Evolutionary conservation across 2,113 vertebrate genomes (phyloP).

Genomic region (Hymenochirus boettgeri): DNA sequence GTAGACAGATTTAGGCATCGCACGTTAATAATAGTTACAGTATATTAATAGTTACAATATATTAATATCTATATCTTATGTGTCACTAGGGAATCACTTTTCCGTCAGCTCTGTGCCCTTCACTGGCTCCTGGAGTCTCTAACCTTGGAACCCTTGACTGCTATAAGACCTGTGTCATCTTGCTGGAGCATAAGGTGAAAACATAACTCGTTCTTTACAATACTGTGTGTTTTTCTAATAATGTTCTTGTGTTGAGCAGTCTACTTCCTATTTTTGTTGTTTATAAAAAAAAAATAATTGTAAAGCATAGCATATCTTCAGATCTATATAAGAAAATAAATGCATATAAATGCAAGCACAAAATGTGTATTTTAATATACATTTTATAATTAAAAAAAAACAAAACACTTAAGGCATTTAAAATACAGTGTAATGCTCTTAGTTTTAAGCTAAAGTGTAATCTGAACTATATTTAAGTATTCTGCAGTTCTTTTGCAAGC

Average conservation of each 20-base stretch:
- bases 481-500: too few relatives aligned
- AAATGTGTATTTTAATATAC: background rate
- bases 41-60: too few relatives aligned
- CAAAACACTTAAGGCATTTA: constrained; percentile 19
- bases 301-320: background rate
- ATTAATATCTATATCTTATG: too few relatives aligned
- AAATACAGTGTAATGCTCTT: too few relatives aligned
- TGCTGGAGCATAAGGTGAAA: constrained; percentile 67
- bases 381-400: constrained; percentile 23
- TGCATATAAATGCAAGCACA: background rate
- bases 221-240: too few relatives aligned
- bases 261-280: too few relatives aligned
- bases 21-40: too few relatives aligned
- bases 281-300: background rate
- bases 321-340: too few relatives aligned
- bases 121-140: constrained; percentile 68
- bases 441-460: too few relatives aligned
- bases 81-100: constrained; percentile 45
- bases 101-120: constrained; percentile 68
- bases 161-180: constrained; percentile 53
- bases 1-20: too few relatives aligned
- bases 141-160: constrained; percentile 50
- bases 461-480: too few relatives aligned
- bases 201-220: background rate
- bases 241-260: too few relatives aligned